Evolutionary conservation across 1,140 invertebrate genomes (phyloP).

Genomic region (Steinernema khuongi): DNA sequence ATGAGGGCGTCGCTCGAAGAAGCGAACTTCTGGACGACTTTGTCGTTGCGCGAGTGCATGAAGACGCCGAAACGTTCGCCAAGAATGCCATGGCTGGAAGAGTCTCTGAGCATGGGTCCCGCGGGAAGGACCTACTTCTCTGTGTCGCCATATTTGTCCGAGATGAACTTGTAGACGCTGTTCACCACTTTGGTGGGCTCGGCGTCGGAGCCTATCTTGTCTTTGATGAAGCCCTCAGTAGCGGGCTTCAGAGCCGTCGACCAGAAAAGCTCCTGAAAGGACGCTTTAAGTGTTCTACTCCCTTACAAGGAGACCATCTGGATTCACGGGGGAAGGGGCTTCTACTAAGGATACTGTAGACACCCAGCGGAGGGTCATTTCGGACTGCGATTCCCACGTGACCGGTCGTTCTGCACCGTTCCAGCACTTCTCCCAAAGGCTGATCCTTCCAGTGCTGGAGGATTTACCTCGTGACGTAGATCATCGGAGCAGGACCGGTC

Average conservation of each 20-base stretch:
- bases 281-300: too few relatives aligned
- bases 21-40: background rate
- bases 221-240: background rate
- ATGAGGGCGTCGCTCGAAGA: background rate
- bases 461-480: too few relatives aligned
- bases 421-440: too few relatives aligned
- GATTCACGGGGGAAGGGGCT: too few relatives aligned
- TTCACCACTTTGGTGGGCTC: background rate
- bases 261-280: background rate
- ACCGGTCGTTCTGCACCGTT: too few relatives aligned
- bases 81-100: background rate
- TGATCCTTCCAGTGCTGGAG: too few relatives aligned
- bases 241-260: background rate
- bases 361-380: too few relatives aligned
- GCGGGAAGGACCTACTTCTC: background rate
- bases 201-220: background rate
- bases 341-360: too few relatives aligned
- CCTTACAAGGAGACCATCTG: too few relatives aligned
- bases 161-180: background rate
- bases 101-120: background rate
- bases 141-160: background rate
- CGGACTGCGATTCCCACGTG: too few relatives aligned
- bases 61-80: slow-evolving; percentile 3
- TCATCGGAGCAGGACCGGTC: too few relatives aligned
- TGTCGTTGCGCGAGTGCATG: background rate